Evolutionary conservation across 2,888 invertebrate species (phyloP), one percentile per base, ranked within the genome.

Genomic region (Meandrusa payeni): DNA sequence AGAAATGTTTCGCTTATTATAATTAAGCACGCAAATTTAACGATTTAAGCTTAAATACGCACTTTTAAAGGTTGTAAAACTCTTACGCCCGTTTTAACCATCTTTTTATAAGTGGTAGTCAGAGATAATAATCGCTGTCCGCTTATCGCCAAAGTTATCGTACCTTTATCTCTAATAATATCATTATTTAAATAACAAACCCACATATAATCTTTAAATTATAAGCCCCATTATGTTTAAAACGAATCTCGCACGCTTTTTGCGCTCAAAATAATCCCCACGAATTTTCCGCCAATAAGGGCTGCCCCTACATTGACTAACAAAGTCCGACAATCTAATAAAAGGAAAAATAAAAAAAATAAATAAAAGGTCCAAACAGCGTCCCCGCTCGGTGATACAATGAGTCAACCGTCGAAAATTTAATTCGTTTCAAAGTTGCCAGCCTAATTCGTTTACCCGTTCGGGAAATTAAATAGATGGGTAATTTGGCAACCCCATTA

Each of bases 401-500:
- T 72, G 75, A 76, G 71, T 78, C 76, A 75, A 79, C 76, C 73
- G 74, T 73, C 63, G 70, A 74, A 79, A 85, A 82, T 83, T 77
- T 69, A 82, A 83, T 82, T 78, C 75, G 68, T 76, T 77, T 76
- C 79, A 79, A 80, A 81, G 82, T 79, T 80, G 76, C 81, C 77
- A 78, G 76, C 70, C 76, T 83, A 80, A 86, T 85, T 81, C 80
- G 78, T 80, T 86, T 86, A 85, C 74, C 74, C 80, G 76, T 83
- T 79, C 76, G 79, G 74, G 74, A 83, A 85, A 86, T 86, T 85
- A 85, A 85, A 86, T 86, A 85, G 82, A 83, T 82, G 79, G 83
- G 81, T 82, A 83, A 83, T 85, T 83, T 81, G 70, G 75, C 78
- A 69, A 73, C 73, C 80, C 85, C 76, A 81, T 85, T 82, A 81